Conservation (phyloP, 2,888 invertebrate species). For the Flexamia atlantica region DNA sequence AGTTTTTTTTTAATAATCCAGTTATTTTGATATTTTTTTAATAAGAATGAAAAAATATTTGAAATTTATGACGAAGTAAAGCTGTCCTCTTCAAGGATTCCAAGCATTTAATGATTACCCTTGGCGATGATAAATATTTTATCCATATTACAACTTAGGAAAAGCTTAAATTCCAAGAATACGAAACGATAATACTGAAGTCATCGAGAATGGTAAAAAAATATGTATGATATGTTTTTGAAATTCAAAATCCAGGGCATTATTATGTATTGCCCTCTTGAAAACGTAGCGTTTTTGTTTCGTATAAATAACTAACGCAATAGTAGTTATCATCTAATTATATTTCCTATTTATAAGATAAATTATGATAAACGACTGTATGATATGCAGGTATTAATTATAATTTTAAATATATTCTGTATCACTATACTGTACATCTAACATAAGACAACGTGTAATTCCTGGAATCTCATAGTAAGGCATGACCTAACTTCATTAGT, state of each 20-base stretch:
- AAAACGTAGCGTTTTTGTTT: too few species aligned
- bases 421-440: background rate
- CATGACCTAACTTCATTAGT: constrained; percentile 13
- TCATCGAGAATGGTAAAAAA: background rate
- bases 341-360: background rate
- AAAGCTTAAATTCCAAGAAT: too few species aligned
- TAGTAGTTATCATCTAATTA: background rate
- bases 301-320: background rate
- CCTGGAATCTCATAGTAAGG: constrained; percentile 23
- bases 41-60: too few species aligned
- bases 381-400: constrained; percentile 27
- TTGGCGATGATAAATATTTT: too few species aligned
- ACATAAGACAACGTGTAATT: constrained; percentile 16
- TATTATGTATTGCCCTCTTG: background rate
- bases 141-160: too few species aligned
- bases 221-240: constrained; percentile 9
- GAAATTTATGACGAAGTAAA: too few species aligned
- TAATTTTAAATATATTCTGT: constrained; percentile 1
- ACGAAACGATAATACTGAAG: too few species aligned
- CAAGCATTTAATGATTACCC: too few species aligned
- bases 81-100: too few species aligned
- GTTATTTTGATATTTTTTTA: too few species aligned
- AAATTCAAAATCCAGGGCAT: background rate
- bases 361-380: constrained; percentile 1
- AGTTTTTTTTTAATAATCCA: too few species aligned